Evolutionary conservation across 92 coral and sea anemone genomes (phyloP).

Genomic region (Epizoanthus stellaris): DNA sequence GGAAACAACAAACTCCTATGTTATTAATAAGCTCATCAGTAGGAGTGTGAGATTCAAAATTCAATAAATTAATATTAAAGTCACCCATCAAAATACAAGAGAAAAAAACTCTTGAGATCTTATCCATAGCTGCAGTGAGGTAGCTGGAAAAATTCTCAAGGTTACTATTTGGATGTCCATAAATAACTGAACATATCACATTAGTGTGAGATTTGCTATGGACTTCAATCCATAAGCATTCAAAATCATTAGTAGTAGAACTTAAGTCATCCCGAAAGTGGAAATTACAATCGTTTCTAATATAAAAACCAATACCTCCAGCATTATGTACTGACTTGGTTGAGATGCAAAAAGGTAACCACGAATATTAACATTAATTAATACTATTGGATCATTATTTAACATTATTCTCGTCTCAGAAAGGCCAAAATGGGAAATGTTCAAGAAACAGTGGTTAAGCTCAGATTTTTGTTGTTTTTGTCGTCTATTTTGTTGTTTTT

Average conservation of each 20-base stretch:
- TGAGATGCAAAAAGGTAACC: conserved; percentile 30
- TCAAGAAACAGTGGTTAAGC: not conserved
- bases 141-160: conserved; percentile 27
- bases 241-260: conserved; percentile 27
- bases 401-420: conserved; percentile 36
- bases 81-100: conserved; percentile 33
- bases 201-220: too few species aligned
- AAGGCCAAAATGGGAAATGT: conserved; percentile 37
- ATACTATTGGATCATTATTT: not conserved
- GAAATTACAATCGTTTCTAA: too few species aligned
- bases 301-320: conserved; percentile 38
- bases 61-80: conserved; percentile 28
- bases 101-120: conserved; percentile 33
- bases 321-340: conserved; percentile 29
- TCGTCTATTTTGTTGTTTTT: too few species aligned
- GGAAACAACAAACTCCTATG: not conserved
- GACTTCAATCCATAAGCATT: conserved; percentile 44
- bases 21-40: conserved; percentile 21
- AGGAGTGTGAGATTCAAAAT: conserved; percentile 6
- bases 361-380: conserved; percentile 15
- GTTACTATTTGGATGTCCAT: too few species aligned
- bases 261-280: conserved; percentile 9
- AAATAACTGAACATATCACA: too few species aligned
- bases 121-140: conserved; percentile 13
- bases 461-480: not conserved